Evolutionary conservation across 2,888 invertebrate species (phyloP), one percentile per base, ranked within the genome.

Genomic region (Agrochola circellaris): DNA sequence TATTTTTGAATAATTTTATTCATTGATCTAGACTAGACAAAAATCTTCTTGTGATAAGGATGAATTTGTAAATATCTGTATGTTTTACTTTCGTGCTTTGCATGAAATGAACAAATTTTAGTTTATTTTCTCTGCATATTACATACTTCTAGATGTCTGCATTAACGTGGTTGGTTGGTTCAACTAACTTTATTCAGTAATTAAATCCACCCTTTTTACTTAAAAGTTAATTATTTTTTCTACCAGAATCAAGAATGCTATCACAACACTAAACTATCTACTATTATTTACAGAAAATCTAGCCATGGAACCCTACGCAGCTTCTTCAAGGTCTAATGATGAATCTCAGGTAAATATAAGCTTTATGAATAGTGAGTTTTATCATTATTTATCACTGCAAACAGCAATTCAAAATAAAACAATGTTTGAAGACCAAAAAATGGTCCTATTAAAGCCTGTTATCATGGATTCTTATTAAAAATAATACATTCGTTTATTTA

Each of bases 401-500:
- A 17, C n/a, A 38, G 38, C 15, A 64, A 38, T 30, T 15, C 34
- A 26, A 30, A 30, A 60, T 60, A 60, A 30, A 60, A 60, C 30
- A 26, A 58, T 26, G 7, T 26, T 45, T 15, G 5, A 56, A 15
- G 13, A 23, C 2, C 7, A 34, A 56, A 73, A 11, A 34, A 56
- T 20, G 26, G 8, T 13, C 54, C 1, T 51, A 20, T 51, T 51
- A 20, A 51, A 51, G 7, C 20, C 51, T 11, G 11, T 17, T 5
- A 34, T 11, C 2, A 7, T 17, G 4, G 7, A 45, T 54, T 48
- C 23, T 26, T n/a, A 4, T n/a, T n/a, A 34, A 26, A 30, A 45
- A 34, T 15, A 0, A n/a, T 30, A 9, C 9, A 38, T 64, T 77
- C 60, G 4, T 83, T 68, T 69, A 60, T 81, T 93, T 92, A 67